These are phyloP conservation scores for Micromussa lordhowensis DNA, from an alignment of 92 coral and sea anemone species.

Conservation along the genomic window DNA sequence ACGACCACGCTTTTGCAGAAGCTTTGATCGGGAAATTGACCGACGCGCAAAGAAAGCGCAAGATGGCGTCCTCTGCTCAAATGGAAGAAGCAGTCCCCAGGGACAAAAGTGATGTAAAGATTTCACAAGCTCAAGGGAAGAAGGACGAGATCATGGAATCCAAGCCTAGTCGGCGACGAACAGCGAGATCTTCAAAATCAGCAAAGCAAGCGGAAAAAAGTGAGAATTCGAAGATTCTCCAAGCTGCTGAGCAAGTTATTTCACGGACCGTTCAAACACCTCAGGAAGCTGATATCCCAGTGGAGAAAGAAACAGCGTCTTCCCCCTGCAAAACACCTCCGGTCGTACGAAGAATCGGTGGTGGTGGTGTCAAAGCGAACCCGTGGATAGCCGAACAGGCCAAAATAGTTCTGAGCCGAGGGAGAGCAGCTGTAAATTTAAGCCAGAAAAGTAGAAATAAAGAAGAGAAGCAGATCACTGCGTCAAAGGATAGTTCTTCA, in stretches of 20 bases:
- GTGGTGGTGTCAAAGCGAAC: conserved; percentile 75
- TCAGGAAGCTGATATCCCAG: conserved; percentile 8
- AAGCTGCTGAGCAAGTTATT: background rate
- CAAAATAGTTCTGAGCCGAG: conserved; percentile 84
- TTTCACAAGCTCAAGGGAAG: background rate
- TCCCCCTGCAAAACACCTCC: conserved; percentile 56
- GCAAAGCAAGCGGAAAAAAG: background rate
- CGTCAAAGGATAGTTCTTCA: conserved; percentile 22
- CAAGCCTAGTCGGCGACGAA: conserved; percentile 16
- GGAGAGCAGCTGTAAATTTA: conserved; percentile 74
- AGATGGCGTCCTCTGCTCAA: conserved; percentile 42
- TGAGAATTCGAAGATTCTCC: background rate
- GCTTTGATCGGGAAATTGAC: conserved; percentile 54
- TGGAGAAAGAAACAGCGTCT: background rate
- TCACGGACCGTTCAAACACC: background rate
- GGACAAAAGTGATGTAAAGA: background rate
- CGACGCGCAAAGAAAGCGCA: conserved; percentile 56
- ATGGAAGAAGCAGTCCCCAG: conserved; percentile 15
- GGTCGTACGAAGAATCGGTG: conserved; percentile 55
- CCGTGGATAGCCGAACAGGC: conserved; percentile 99
- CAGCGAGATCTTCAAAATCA: conserved; percentile 15
- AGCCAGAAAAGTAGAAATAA: conserved; percentile 61
- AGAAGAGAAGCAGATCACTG: conserved; percentile 21
- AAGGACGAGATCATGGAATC: conserved; percentile 1
- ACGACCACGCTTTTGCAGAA: conserved; percentile 82